These are phyloP conservation scores for Hestina assimilis DNA, from an alignment of 1,140 invertebrate species.

Conservation along the genomic window DNA sequence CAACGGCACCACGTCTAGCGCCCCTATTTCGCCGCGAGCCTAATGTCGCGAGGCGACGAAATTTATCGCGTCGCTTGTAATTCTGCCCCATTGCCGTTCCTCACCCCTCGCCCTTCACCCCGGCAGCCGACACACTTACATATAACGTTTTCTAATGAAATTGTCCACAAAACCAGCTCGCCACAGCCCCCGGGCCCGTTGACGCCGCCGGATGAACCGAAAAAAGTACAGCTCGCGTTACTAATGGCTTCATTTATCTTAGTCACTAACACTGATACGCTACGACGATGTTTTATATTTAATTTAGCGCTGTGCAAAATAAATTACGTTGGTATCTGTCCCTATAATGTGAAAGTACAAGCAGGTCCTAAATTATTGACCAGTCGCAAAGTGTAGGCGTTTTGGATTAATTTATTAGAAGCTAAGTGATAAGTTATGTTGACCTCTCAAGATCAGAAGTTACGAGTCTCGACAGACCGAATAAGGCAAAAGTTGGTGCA, in stretches of 20 bases:
- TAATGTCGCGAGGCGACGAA: constrained; percentile 66
- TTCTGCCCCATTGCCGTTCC: constrained; percentile 51
- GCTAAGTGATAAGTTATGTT: constrained; percentile 72
- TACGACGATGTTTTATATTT: constrained; percentile 77
- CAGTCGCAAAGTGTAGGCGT: constrained; percentile 59
- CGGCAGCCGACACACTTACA: constrained; percentile 66
- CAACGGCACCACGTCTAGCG: constrained; percentile 39
- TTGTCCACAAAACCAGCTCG: constrained; percentile 72
- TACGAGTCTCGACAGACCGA: constrained; percentile 38
- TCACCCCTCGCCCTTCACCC: constrained; percentile 44
- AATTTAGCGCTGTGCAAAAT: constrained; percentile 74
- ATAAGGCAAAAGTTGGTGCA: constrained; percentile 37
- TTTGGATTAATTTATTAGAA: constrained; percentile 71
- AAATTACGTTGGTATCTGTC: constrained; percentile 72
- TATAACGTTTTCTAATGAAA: constrained; percentile 78
- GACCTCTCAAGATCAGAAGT: constrained; percentile 45
- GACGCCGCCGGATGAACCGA: constrained; percentile 70
- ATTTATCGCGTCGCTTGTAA: constrained; percentile 75
- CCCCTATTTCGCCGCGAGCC: constrained; percentile 57
- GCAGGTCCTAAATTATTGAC: constrained; percentile 64
- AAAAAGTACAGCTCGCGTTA: constrained; percentile 76
- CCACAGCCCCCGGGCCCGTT: constrained; percentile 56
- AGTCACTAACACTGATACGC: constrained; percentile 77
- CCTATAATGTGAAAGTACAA: constrained; percentile 66
- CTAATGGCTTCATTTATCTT: constrained; percentile 77